Evolutionary conservation across 2,888 invertebrate species (phyloP).

Genomic region (Poecilobothrus nobilitatus): DNA sequence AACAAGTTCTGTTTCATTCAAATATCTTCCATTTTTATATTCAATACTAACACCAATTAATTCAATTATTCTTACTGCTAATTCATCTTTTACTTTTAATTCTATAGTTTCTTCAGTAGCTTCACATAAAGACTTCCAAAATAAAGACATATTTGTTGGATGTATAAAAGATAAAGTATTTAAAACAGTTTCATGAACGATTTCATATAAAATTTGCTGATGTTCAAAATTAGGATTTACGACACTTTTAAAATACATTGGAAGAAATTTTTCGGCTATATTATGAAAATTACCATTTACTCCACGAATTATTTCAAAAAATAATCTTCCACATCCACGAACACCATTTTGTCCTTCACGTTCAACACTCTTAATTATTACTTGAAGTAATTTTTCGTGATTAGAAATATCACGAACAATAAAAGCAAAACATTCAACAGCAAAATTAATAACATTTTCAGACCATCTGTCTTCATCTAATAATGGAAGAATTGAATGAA

Average conservation of each 20-base stretch:
- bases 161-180: conserved; percentile 56
- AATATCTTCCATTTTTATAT: conserved; percentile 55
- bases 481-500: conserved; percentile 64
- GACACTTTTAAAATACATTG: conserved; percentile 56
- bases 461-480: conserved; percentile 64
- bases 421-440: conserved; percentile 93
- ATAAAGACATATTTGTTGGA: conserved; percentile 53
- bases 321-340: conserved; percentile 72
- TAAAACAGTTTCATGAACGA: conserved; percentile 56
- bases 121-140: conserved; percentile 54
- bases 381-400: conserved; percentile 60
- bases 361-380: conserved; percentile 59
- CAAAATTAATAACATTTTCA: conserved; percentile 82
- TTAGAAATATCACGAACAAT: conserved; percentile 82
- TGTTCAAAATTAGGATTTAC: conserved; percentile 42
- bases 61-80: conserved; percentile 46
- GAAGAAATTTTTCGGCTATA: conserved; percentile 62
- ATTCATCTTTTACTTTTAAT: conserved; percentile 14
- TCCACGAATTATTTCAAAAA: conserved; percentile 83
- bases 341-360: conserved; percentile 62
- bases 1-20: conserved; percentile 53
- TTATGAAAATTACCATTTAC: conserved; percentile 79
- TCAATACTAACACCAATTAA: conserved; percentile 55
- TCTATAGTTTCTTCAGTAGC: conserved; percentile 30
- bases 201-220: conserved; percentile 45